Base-by-base conservation (phyloP, 1,140 invertebrate genomes). In the Holotrichia oblita region DNA sequence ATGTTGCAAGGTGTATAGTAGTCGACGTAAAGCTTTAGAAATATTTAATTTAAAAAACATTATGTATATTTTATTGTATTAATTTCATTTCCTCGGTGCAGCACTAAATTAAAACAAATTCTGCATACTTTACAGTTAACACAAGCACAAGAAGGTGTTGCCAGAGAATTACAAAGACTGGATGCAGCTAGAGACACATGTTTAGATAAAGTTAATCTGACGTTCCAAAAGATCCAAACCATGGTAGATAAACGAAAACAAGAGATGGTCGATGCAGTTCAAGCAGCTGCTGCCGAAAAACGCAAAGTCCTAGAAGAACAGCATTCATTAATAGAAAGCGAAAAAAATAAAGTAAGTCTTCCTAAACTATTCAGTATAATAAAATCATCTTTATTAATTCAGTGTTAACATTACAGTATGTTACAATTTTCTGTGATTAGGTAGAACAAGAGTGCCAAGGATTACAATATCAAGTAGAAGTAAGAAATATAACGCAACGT, bases 401-500 rank as follows among this genome's bases (percentile, higher is more conserved):
- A n/a, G n/a, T 10, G 0, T 17, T 22, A 41, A 40, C 10, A 76
- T 48, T 24, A 55, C 22, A 24, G 6, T 9, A n/a, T n/a, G n/a
- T n/a, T n/a, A n/a, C 8, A 42, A 17, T n/a, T 20, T 55, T 20
- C 20, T 55, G 40, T 42, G 42, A 81, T 64, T 64, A 92, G 90
- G 95, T 98, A 22, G 93, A 97, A 87, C 89, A 91, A 81, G 95
- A 97, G 87, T 97, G 96, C 86, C 94, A 96, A 83, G 95, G 95
- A 34, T 88, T 97, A 9, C 94, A 97, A 83, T 96, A 96, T 87
- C 95, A 97, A 88, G 93, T 96, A 4, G 95, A 97, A 89, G 95
- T 97, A 0, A 89, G 95, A 48, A 95, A 97, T 86, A 97, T 98
- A 78, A 97, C 95, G 0, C 94, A 96, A 84, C 91, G 95, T 81